These are phyloP conservation scores for Calliopsis andreniformis DNA, from an alignment of 1,140 invertebrate genomes.

Conservation along the genomic window DNA sequence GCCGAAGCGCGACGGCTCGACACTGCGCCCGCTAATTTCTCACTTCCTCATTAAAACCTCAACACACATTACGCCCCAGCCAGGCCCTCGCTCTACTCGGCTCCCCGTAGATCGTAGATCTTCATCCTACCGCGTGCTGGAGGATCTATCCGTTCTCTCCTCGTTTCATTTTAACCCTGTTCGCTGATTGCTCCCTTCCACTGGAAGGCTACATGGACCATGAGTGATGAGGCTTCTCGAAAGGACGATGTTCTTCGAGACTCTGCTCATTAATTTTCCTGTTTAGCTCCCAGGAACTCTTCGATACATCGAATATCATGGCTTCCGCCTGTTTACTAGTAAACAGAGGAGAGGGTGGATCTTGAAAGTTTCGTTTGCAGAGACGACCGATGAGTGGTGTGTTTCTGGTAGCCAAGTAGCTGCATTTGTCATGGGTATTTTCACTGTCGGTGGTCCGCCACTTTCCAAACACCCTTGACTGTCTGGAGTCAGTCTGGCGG, in stretches of 20 bases:
- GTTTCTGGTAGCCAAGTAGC: conserved; percentile 30
- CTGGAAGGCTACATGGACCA: neutral
- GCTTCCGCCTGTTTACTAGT: neutral
- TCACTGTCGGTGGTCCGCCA: conserved; percentile 39
- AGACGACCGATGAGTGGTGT: too few relatives aligned
- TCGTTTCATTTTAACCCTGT: conserved; percentile 62
- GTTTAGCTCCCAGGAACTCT: too few relatives aligned
- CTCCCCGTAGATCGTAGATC: conserved; percentile 74
- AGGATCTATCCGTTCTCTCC: conserved; percentile 66
- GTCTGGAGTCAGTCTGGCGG: conserved; percentile 3
- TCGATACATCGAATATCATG: too few relatives aligned
- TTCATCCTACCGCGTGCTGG: conserved; percentile 64
- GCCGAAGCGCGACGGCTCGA: conserved; percentile 53
- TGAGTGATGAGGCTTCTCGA: neutral
- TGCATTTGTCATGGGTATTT: conserved; percentile 49
- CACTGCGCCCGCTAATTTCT: conserved; percentile 77
- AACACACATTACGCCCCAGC: conserved; percentile 71
- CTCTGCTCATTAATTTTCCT: neutral
- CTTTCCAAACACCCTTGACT: conserved; percentile 46
- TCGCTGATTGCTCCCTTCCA: conserved; percentile 36
- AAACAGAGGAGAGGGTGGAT: neutral
- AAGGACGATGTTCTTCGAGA: neutral
- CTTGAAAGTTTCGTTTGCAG: neutral
- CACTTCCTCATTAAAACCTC: conserved; percentile 81
- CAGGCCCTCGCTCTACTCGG: conserved; percentile 58